Evolutionary conservation across 2,797 vertebrate genomes (phyloP).

Genomic region (Chromis chromis): DNA sequence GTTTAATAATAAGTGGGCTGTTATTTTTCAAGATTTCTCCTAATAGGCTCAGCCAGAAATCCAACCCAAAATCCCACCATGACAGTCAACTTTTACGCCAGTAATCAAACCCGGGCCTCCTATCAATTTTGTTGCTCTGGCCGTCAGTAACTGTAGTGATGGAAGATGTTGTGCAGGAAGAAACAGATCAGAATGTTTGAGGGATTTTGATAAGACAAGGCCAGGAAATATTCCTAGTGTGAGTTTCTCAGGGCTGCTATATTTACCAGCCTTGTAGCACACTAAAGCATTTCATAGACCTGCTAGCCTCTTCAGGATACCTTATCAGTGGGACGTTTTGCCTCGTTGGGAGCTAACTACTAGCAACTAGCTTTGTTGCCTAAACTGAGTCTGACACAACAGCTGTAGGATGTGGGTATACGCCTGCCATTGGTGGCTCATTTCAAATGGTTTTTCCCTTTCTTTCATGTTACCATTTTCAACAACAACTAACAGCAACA

Average conservation of each 20-base stretch:
- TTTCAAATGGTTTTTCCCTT: too few relatives aligned
- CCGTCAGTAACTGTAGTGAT: conserved; percentile 8
- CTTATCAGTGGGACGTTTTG: too few relatives aligned
- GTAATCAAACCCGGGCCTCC: conserved; percentile 26
- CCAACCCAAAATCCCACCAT: conserved; percentile 35
- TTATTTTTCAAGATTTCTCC: conserved; percentile 18
- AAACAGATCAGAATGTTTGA: conserved; percentile 1
- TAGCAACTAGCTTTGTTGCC: too few relatives aligned
- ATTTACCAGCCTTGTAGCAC: background rate
- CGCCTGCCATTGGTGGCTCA: too few relatives aligned
- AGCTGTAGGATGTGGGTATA: too few relatives aligned
- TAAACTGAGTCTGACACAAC: too few relatives aligned
- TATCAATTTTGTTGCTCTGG: conserved; percentile 32
- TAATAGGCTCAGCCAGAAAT: conserved; percentile 31
- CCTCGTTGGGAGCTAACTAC: too few relatives aligned
- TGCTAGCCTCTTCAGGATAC: too few relatives aligned
- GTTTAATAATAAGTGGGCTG: conserved; percentile 38
- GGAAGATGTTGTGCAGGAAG: background rate
- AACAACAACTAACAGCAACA: too few relatives aligned
- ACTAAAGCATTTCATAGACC: too few relatives aligned
- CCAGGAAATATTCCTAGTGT: background rate
- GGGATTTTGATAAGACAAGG: background rate
- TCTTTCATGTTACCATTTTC: too few relatives aligned
- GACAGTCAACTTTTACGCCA: conserved; percentile 36
- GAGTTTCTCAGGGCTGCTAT: background rate